Evolutionary conservation across 1,140 invertebrate genomes (phyloP).

Genomic region (Stenopsyche tienmushanensis): DNA sequence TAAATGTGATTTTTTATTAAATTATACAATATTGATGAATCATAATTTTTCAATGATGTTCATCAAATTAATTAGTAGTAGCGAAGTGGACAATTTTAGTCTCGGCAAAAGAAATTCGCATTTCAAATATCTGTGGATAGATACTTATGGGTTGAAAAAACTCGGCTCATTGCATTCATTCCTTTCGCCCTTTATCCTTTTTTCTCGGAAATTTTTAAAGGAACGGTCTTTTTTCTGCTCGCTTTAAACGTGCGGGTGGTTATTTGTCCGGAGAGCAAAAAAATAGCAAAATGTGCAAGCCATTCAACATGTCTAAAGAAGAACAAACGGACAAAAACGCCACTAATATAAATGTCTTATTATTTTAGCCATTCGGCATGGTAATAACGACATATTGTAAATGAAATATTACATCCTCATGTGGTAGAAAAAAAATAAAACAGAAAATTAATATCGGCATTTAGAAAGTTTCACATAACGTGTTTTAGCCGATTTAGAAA

Average conservation of each 20-base stretch:
- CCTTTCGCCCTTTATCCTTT: constrained; percentile 5
- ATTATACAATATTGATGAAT: background rate
- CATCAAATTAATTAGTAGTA: background rate
- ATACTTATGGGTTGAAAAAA: background rate
- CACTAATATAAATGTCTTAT: background rate
- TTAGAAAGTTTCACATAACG: too few relatives aligned
- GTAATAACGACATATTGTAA: background rate
- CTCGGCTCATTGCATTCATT: background rate
- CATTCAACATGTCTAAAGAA: constrained; percentile 25
- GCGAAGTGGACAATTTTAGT: background rate
- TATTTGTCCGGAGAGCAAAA: constrained; percentile 19
- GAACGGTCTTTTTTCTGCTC: constrained; percentile 4
- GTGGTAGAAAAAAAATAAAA: background rate
- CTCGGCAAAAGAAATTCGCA: background rate
- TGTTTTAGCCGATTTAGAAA: too few relatives aligned
- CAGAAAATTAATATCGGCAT: too few relatives aligned
- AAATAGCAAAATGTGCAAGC: constrained; percentile 12
- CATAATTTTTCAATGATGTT: background rate
- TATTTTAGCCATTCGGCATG: background rate
- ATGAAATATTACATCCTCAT: background rate
- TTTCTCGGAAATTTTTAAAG: constrained; percentile 22
- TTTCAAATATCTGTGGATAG: background rate
- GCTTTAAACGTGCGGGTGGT: constrained; percentile 4
- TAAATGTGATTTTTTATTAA: background rate
- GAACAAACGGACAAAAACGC: constrained; percentile 1